phyloP scores from a whole-genome alignment of 1,140 invertebrate genomes.

The Drosophila erecta region DNA sequence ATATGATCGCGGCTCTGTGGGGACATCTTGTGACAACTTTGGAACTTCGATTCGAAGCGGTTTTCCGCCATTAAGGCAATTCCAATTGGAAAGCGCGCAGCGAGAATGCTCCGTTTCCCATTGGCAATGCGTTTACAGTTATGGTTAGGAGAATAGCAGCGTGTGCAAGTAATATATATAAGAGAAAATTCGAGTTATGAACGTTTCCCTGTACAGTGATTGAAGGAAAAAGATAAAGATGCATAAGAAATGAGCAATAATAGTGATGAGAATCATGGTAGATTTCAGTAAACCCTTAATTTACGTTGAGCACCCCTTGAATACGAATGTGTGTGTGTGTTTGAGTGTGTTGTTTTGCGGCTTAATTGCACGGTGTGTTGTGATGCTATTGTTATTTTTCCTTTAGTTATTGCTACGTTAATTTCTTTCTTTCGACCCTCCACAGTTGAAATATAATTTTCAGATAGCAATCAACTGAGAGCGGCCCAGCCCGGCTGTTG shows the following conservation, averaged over 20 bases:
- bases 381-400: constrained; percentile 41
- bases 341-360: constrained; percentile 10
- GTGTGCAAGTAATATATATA: neutral
- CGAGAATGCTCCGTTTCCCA: constrained; percentile 20
- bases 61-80: constrained; percentile 50
- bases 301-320: neutral
- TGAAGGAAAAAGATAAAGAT: no score
- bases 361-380: constrained; percentile 52
- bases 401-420: constrained; percentile 64
- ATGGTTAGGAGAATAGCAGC: neutral
- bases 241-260: no score
- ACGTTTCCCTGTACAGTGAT: neutral
- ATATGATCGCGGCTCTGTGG: constrained; percentile 50
- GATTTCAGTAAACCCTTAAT: neutral
- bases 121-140: constrained; percentile 16
- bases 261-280: neutral
- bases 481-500: constrained; percentile 55
- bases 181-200: neutral
- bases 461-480: constrained; percentile 61
- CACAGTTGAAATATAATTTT: constrained; percentile 69
- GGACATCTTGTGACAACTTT: constrained; percentile 62
- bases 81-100: constrained; percentile 32
- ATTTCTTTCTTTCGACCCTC: constrained; percentile 69
- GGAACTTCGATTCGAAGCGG: constrained; percentile 45
- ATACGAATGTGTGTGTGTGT: constrained; percentile 4